Conservation (phyloP, 2,888 invertebrate genomes). For the Drosophila borealis region DNA sequence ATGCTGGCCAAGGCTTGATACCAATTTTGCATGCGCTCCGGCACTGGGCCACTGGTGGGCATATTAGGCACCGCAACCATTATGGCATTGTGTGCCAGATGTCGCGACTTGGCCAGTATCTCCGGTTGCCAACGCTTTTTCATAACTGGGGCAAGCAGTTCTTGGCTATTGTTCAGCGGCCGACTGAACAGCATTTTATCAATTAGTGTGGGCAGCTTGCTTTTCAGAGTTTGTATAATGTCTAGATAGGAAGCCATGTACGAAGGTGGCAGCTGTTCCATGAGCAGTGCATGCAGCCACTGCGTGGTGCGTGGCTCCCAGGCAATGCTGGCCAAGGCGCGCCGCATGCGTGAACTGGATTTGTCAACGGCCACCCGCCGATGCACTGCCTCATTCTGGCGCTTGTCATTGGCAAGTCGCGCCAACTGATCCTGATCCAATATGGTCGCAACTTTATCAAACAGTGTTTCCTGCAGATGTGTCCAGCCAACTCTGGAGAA, state of each 20-base stretch:
- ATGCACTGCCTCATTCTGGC: constrained; percentile 88
- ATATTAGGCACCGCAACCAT: constrained; percentile 88
- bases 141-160: constrained; percentile 88
- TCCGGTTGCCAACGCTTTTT: constrained; percentile 90
- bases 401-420: constrained; percentile 87
- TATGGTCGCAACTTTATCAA: constrained; percentile 88
- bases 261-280: constrained; percentile 88
- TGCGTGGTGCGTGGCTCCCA: constrained; percentile 91
- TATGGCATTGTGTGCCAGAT: constrained; percentile 89
- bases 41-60: constrained; percentile 84
- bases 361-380: constrained; percentile 90
- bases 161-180: constrained; percentile 86
- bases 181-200: constrained; percentile 90
- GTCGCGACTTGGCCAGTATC: constrained; percentile 88
- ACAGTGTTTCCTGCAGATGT: constrained; percentile 88
- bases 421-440: constrained; percentile 89
- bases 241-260: constrained; percentile 91
- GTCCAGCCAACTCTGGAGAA: constrained; percentile 87
- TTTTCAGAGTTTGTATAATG: constrained; percentile 90
- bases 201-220: constrained; percentile 89
- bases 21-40: constrained; percentile 89
- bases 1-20: constrained; percentile 88
- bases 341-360: constrained; percentile 88
- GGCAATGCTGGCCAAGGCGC: constrained; percentile 88
- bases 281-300: constrained; percentile 91